Evolutionary conservation across 2,113 vertebrate genomes (phyloP), one percentile per base, ranked within the genome.

Genomic region (Cheilinus undulatus): DNA sequence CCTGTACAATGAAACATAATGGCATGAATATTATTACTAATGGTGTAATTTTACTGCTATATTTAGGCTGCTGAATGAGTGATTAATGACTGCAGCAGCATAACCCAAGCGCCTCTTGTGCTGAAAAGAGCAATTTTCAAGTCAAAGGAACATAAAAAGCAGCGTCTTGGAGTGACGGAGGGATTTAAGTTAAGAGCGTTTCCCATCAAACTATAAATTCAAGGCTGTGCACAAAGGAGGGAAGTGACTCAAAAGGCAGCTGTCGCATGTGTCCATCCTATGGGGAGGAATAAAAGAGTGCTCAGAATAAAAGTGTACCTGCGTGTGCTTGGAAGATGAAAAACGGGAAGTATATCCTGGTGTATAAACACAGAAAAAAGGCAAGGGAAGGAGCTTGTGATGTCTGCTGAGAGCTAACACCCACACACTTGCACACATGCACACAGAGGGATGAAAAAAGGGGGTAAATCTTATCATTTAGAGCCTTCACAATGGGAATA

Each of bases 391-490:
- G 45, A 65, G 24, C 52, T 69, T 68, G 67, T 82, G 78, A 71
- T 75, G 69, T 82, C 51, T 77, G 68, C 34, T 58, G 70, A 63
- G 3, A 34, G 67, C n/a, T 28, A 5, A 20, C 58, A 27, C 48
- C 11, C 48, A 30, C 23, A 40, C 60, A 7, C 28, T 52, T 42
- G 50, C 38, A 53, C 63, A 46, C 17, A 42, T 27, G 28, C 46
- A 19, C 10, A 10, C 36, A 27, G 52, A 36, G 51, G 23, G 43
- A 78, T 82, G 62, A 76, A 81, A 71, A 58, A 38, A 42, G 1
- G 51, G 50, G 48, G 53, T 74, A 80, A 90, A 90, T 91, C 88
- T 92, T 90, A 90, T 91, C 89, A 89, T 91, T 89, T 89, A 60
- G 73, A 86, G 32, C 7, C 63, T 63, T 65, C 77, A 91, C 92